These are phyloP conservation scores for Cheilosia scutellata DNA, from an alignment of 2,888 invertebrate species.

Conservation along the genomic window DNA sequence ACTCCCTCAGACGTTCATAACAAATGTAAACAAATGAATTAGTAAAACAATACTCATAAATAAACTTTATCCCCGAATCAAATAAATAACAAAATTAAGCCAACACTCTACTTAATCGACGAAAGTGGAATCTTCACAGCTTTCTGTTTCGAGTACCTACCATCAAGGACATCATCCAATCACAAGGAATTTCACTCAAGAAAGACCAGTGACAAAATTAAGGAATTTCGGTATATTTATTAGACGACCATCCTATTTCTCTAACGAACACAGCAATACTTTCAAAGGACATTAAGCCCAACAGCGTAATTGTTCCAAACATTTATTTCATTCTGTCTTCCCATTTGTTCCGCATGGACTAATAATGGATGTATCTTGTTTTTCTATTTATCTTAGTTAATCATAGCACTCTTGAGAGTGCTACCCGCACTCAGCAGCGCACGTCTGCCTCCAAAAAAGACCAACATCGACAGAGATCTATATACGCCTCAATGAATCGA, in stretches of 20 bases:
- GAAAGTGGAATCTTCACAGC: neutral
- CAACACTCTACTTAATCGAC: neutral
- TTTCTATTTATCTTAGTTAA: constrained; percentile 61
- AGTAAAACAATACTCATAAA: neutral
- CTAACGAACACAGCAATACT: too few species aligned
- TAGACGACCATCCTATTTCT: too few species aligned
- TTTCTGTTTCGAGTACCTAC: neutral
- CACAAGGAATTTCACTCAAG: neutral
- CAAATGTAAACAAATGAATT: too few species aligned
- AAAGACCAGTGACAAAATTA: neutral
- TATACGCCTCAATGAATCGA: constrained; percentile 53
- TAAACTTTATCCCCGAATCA: neutral
- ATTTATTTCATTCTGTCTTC: neutral
- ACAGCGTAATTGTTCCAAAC: neutral
- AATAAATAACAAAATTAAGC: neutral
- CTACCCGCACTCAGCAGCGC: neutral
- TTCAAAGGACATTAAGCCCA: too few species aligned
- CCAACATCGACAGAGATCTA: constrained; percentile 23
- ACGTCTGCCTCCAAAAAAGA: neutral
- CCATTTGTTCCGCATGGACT: neutral
- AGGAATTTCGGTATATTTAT: neutral
- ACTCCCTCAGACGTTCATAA: too few species aligned
- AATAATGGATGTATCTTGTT: constrained; percentile 13
- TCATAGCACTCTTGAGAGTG: constrained; percentile 20
- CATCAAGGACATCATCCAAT: neutral